These are phyloP conservation scores for Bovichtus variegatus DNA, from an alignment of 2,797 vertebrate genomes.

Conservation along the genomic window DNA sequence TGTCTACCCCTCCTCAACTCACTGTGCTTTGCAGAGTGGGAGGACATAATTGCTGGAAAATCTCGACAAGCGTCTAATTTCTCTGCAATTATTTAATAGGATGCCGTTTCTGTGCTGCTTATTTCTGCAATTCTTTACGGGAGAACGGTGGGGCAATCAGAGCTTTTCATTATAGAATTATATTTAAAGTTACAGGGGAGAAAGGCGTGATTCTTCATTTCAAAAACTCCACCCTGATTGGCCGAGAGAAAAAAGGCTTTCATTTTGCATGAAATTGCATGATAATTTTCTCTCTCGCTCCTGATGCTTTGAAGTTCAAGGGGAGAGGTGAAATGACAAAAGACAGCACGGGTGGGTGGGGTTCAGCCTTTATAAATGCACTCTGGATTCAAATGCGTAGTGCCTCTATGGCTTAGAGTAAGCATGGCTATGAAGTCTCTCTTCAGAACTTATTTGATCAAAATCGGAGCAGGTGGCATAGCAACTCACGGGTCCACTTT, in stretches of 20 bases:
- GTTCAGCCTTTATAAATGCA: conserved; percentile 27
- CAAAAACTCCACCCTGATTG: conserved; percentile 69
- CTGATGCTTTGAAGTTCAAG: conserved; percentile 79
- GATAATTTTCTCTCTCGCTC: conserved; percentile 56
- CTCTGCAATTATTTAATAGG: conserved; percentile 79
- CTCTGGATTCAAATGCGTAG: conserved; percentile 57
- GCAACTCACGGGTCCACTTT: conserved; percentile 55
- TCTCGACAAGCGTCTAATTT: conserved; percentile 75
- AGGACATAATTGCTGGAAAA: conserved; percentile 75
- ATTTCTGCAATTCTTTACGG: conserved; percentile 59
- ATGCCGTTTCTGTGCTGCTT: conserved; percentile 63
- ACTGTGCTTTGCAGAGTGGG: conserved; percentile 45
- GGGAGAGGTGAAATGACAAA: conserved; percentile 70
- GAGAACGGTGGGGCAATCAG: conserved; percentile 67
- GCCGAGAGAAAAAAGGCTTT: conserved; percentile 66
- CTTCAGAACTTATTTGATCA: conserved; percentile 56
- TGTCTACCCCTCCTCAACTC: conserved; percentile 7
- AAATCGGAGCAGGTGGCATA: conserved; percentile 58
- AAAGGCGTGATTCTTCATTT: conserved; percentile 52
- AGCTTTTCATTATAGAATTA: conserved; percentile 77
- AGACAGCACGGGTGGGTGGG: conserved; percentile 41
- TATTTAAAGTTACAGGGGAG: conserved; percentile 71
- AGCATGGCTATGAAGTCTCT: conserved; percentile 65
- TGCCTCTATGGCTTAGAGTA: conserved; percentile 48
- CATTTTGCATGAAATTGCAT: conserved; percentile 74